phyloP scores from a whole-genome alignment of 2,888 invertebrate genomes.

The Campoletis raptor region DNA sequence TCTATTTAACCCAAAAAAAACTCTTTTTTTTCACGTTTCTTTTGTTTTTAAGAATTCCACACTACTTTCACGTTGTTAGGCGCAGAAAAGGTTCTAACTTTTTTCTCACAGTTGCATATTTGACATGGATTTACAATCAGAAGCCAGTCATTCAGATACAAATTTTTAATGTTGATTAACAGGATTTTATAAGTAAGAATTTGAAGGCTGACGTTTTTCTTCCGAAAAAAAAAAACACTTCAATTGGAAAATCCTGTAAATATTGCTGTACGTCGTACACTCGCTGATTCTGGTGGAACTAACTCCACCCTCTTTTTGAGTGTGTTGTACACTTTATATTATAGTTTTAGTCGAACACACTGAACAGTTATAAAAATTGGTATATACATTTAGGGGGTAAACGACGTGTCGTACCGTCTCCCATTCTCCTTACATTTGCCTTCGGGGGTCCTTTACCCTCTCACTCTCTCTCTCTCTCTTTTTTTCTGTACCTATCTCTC shows the following conservation, averaged over 20 bases:
- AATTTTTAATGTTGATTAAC: background rate
- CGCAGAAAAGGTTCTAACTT: background rate
- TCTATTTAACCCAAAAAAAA: background rate
- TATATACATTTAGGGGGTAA: constrained; percentile 33
- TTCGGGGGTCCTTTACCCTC: constrained; percentile 68
- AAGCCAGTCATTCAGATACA: background rate
- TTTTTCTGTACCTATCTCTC: constrained; percentile 19
- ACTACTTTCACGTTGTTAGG: background rate
- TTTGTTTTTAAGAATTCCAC: background rate
- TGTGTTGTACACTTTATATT: constrained; percentile 22
- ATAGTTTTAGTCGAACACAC: constrained; percentile 58
- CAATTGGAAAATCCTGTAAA: background rate
- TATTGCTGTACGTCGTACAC: constrained; percentile 10
- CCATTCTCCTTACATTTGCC: constrained; percentile 62
- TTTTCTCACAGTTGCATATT: background rate
- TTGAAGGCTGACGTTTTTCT: background rate
- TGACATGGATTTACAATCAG: background rate
- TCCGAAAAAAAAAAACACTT: background rate
- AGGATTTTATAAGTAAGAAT: background rate
- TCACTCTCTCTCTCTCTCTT: constrained; percentile 38
- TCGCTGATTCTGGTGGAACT: constrained; percentile 36
- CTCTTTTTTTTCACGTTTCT: background rate
- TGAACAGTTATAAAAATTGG: constrained; percentile 57
- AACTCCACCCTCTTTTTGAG: constrained; percentile 2
- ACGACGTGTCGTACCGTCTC: constrained; percentile 53